Percentiles rank a stretch among this genome's conserved stretches.
phyloP scores from a whole-genome alignment of 2,113 vertebrate species.

The Leiothrix lutea region DNA sequence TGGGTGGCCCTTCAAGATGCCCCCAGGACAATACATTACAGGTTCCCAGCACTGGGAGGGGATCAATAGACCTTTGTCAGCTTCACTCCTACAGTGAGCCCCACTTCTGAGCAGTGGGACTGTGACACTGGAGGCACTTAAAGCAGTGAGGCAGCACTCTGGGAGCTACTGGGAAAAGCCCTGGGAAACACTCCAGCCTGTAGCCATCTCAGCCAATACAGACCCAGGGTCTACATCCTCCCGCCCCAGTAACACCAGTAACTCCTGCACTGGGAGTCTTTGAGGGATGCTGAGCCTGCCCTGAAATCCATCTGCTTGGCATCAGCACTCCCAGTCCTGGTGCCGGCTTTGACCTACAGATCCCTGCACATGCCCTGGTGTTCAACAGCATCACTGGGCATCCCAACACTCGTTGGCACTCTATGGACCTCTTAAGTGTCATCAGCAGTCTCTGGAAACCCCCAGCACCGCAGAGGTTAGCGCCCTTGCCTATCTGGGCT shows the following conservation, averaged over 20 bases:
- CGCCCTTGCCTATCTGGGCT: background rate
- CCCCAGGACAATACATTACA: background rate
- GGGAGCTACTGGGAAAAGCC: background rate
- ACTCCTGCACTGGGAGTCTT: background rate
- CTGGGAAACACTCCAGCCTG: background rate
- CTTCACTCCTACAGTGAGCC: background rate
- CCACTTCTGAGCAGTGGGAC: background rate
- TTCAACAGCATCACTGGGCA: background rate
- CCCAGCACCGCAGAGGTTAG: background rate
- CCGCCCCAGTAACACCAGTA: background rate
- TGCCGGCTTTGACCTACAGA: background rate
- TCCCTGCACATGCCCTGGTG: background rate
- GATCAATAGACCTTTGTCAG: background rate
- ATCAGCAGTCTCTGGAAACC: background rate
- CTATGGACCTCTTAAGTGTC: background rate
- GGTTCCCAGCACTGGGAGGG: background rate
- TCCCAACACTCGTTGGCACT: background rate
- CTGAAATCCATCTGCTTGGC: background rate
- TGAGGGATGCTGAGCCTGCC: background rate
- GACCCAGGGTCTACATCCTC: background rate
- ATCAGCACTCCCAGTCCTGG: background rate
- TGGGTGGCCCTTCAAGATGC: background rate
- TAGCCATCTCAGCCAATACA: background rate
- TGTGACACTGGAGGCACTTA: background rate
- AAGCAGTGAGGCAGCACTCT: background rate